Evolutionary conservation across 2,888 invertebrate genomes (phyloP), one percentile per base, ranked within the genome.

Genomic region (Phaedon cochleariae): DNA sequence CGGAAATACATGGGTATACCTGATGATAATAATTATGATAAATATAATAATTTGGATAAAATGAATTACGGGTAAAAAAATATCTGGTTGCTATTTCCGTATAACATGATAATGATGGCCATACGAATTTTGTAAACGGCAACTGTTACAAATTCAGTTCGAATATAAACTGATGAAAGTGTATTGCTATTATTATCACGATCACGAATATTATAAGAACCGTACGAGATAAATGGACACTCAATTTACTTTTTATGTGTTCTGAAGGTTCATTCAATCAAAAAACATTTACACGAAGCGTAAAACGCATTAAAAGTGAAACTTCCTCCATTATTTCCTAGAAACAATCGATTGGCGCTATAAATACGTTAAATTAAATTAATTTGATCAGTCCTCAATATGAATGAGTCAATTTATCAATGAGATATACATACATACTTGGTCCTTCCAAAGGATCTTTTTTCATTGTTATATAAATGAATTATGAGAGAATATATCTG

Each of bases 291-390:
- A 45, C 45, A 53, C 53, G 45, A 61, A 53, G 17, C 6, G 26
- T 61, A 52, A 45, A 18, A 20, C 21, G 29, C 61, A 53, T 52
- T 60, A 60, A 60, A 60, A 52, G 60, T 60, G 52, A 60, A 53
- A 59, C 48, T 53, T 61, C 61, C 61, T 22, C 6, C 20, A 61
- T 53, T 52, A 20, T 41, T 61, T 61, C 61, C 5, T n/a, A 45
- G 48, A 22, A 17, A 21, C 31, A 59, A 46, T 46, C 29, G 9
- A 51, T 22, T 51, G 15, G 7, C 46, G 46, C 51, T 51, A 1
- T 26, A 12, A 26, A 29, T 51, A 51, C 15, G 22, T 7, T 29
- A 26, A 51, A 22, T 51, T 26, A 15, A 12, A 22, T 22, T 21
- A 26, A 51, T n/a, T 51, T n/a, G n/a, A 26, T 15, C 51, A 29